Base-by-base conservation (phyloP, 2,888 invertebrate species). In the Pteria penguin region DNA sequence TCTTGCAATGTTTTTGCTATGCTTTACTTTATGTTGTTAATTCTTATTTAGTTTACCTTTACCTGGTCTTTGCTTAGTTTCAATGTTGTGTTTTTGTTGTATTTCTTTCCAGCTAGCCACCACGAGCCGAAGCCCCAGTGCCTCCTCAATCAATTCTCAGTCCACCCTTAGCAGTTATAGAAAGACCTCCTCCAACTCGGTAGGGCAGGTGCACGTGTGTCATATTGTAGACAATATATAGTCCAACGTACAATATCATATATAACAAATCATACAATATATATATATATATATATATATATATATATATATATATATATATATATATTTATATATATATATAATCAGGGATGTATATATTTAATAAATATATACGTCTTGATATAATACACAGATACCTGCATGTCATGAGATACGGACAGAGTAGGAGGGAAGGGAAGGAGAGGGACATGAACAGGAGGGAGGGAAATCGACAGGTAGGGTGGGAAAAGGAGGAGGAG, bases 161-260 rank as follows among this genome's bases (percentile, higher is more conserved):
- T 73, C 73, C 11, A 73, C 73, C 8, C 55, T 66, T 14, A 67
- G 58, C 55, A 73, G 73, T 54, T 67, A 61, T 45, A 66, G 58
- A 58, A 54, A 70, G 73, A 32, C 45, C 11, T 18, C 45, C 45
- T 36, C 73, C 29, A 66, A 73, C 18, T 73, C 73, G 73, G 73
- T 72, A 63, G 32, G 72, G 11, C 45, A 45, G 8, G 45, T 45
- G 18, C n/a, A n/a, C n/a, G n/a, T 32, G 22, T n/a, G 18, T 32
- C 32, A 32, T 60, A n/a, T n/a, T 60, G 60, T 60, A 18, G 4
- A 8, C n/a, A n/a, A n/a, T n/a, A n/a, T n/a, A n/a, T n/a, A n/a
- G n/a, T n/a, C n/a, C n/a, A n/a, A n/a, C n/a, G n/a, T n/a, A n/a
- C n/a, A n/a, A n/a, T n/a, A n/a, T n/a, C n/a, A n/a, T n/a, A n/a